These are phyloP conservation scores for Tachysurus fulvidraco DNA, from an alignment of 2,113 vertebrate genomes.

Conservation along the genomic window DNA sequence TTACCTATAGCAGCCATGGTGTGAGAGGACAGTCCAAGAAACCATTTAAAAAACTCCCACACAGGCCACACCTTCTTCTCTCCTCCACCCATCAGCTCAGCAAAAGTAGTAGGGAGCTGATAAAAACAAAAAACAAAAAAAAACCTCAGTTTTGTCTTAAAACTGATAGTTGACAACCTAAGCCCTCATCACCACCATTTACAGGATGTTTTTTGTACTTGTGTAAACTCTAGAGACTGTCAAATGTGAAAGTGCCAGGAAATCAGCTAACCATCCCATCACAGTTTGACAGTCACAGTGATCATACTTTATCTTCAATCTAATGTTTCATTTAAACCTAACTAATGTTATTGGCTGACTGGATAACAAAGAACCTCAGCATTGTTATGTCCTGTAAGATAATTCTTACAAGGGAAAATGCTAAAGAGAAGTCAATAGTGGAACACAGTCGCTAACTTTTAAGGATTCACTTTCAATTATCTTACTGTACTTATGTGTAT, in stretches of 20 bases:
- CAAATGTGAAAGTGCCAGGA: too few species aligned
- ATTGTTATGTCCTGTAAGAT: not conserved
- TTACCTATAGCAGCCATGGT: conserved; percentile 79
- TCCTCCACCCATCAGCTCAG: conserved; percentile 75
- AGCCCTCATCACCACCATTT: not conserved
- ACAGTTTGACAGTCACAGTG: too few species aligned
- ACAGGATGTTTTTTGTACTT: too few species aligned
- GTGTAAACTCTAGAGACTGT: too few species aligned
- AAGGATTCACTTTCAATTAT: not conserved
- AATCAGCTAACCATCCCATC: too few species aligned
- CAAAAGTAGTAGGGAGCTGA: conserved; percentile 72
- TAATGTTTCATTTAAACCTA: too few species aligned
- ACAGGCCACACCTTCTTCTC: conserved; percentile 76
- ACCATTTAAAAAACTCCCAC: conserved; percentile 87
- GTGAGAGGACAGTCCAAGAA: conserved; percentile 80
- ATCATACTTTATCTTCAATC: too few species aligned
- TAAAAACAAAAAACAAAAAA: not conserved
- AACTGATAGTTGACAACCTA: not conserved
- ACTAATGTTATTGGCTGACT: too few species aligned
- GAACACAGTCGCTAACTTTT: not conserved
- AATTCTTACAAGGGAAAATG: not conserved
- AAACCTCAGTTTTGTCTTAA: too few species aligned
- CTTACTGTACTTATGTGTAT: not conserved
- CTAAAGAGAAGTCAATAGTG: not conserved
- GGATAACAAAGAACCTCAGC: not conserved